Evolutionary conservation across 2,113 vertebrate species (phyloP).

Genomic region (Cyprinodon variegatus): DNA sequence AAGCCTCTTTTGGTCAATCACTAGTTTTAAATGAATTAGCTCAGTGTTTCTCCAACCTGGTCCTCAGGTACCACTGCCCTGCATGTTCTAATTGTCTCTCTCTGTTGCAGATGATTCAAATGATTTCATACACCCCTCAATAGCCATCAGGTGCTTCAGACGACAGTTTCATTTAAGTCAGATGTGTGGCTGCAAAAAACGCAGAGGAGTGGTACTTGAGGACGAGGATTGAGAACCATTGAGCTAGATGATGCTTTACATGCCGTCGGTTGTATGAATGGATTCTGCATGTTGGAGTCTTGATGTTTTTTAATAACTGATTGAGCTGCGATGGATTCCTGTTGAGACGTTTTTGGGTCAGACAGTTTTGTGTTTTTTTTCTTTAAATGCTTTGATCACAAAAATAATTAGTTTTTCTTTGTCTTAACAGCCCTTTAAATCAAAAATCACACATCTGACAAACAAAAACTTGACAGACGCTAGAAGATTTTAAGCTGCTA

Average conservation of each 20-base stretch:
- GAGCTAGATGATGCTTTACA: slow-evolving; percentile 22
- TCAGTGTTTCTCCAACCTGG: no score
- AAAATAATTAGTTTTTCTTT: slow-evolving; percentile 66
- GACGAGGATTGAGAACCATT: neutral
- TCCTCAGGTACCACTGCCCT: no score
- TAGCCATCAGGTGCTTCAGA: no score
- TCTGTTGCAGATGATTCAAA: no score
- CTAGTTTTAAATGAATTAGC: no score
- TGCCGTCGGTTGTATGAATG: slow-evolving; percentile 23
- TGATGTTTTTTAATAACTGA: slow-evolving; percentile 59
- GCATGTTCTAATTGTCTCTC: neutral
- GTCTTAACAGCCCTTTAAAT: neutral
- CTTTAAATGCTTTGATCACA: slow-evolving; percentile 72
- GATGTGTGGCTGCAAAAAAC: slow-evolving; percentile 4
- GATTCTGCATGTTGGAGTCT: slow-evolving; percentile 30
- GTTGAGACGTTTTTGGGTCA: slow-evolving; percentile 73
- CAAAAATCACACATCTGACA: slow-evolving; percentile 1
- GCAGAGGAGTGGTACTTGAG: slow-evolving; percentile 18
- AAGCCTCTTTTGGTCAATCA: no score
- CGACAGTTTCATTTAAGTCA: no score
- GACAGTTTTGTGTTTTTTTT: slow-evolving; percentile 25
- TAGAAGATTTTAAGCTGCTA: neutral
- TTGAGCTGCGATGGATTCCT: slow-evolving; percentile 61
- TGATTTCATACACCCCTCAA: no score
- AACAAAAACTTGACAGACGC: slow-evolving; percentile 2